phyloP scores from a whole-genome alignment of 2,888 invertebrate genomes.

The Tachina lurida region DNA sequence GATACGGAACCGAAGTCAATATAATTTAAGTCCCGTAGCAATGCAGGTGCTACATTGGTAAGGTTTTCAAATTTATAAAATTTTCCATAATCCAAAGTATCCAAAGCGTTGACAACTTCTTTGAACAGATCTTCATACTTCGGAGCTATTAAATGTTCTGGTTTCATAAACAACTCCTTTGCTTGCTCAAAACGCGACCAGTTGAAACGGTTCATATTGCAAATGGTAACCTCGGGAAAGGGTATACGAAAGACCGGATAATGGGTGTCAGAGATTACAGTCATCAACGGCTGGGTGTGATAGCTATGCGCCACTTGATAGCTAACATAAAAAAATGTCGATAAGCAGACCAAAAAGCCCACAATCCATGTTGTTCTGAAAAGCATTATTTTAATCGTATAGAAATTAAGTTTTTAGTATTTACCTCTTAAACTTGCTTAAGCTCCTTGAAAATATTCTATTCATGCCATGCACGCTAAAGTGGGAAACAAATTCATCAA shows the following conservation, averaged over 20 bases:
- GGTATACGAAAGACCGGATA: conserved; percentile 78
- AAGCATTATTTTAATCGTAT: background rate
- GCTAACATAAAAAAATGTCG: conserved; percentile 50
- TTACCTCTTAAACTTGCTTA: conserved; percentile 40
- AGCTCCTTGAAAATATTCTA: conserved; percentile 23
- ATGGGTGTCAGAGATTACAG: conserved; percentile 78
- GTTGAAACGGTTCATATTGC: conserved; percentile 80
- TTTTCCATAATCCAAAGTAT: conserved; percentile 75
- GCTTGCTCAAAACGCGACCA: conserved; percentile 78
- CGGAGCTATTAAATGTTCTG: conserved; percentile 54
- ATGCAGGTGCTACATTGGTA: background rate
- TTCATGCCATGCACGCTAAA: conserved; percentile 46
- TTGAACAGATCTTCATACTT: conserved; percentile 74
- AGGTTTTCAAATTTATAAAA: conserved; percentile 75
- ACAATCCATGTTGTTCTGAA: conserved; percentile 54
- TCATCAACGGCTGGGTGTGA: conserved; percentile 73
- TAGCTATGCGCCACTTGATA: conserved; percentile 32
- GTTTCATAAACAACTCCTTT: conserved; percentile 73
- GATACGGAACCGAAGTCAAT: conserved; percentile 78
- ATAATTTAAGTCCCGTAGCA: conserved; percentile 42
- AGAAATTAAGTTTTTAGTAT: background rate
- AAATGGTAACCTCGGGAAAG: conserved; percentile 80
- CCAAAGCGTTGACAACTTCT: conserved; percentile 75
- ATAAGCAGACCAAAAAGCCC: conserved; percentile 31
- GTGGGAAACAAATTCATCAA: conserved; percentile 15